Evolutionary conservation across 2,797 vertebrate genomes (phyloP), one percentile per base, ranked within the genome.

Genomic region (Arctocebus calabarensis): DNA sequence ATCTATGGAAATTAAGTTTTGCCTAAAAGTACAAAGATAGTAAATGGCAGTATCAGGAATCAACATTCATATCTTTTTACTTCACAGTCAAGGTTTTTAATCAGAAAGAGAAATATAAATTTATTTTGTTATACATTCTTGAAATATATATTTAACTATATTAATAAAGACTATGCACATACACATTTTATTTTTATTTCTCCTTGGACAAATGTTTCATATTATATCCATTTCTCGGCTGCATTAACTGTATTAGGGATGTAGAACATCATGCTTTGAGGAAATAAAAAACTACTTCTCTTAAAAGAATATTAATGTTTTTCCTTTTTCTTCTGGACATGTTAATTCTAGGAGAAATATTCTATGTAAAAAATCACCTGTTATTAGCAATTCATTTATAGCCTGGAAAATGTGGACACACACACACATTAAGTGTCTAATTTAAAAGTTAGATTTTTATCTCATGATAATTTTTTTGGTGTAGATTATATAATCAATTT

Each of bases 401-500:
- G 11, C 52, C 9, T 82, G 23, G 13, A 43, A 91, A 77, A 77
- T 91, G 19, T 27, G 7, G 43, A 52, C 34, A 78, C 5, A 64
- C 14, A 64, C 14, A 83, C 1, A 52, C 3, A 92, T 89, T 57
- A 84, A 40, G 13, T 4, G 22, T 90, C 40, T 88, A 71, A 91
- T 82, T 90, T 77, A 77, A 90, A 95, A 55, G 4, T 6, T 62
- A 85, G 17, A 52, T 12, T 90, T 90, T 96, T 91, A 19, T 55
- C 52, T 13, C 43, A 91, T 91, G 37, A 81, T 89, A 94, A 66
- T 19, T 84, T 3, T 89, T 86, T 92, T 95, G 3, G 37, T 90
- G 5, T 88, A 94, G 43, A 70, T 95, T 87, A 71, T 75, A 73
- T 81, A 91, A 81, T 61, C 45, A 73, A 14, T 77, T 79, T 91